Percentiles rank a stretch among this genome's conserved stretches.
Conservation (phyloP, 64 coral and sea anemone species). For the Anthopleura sola region DNA sequence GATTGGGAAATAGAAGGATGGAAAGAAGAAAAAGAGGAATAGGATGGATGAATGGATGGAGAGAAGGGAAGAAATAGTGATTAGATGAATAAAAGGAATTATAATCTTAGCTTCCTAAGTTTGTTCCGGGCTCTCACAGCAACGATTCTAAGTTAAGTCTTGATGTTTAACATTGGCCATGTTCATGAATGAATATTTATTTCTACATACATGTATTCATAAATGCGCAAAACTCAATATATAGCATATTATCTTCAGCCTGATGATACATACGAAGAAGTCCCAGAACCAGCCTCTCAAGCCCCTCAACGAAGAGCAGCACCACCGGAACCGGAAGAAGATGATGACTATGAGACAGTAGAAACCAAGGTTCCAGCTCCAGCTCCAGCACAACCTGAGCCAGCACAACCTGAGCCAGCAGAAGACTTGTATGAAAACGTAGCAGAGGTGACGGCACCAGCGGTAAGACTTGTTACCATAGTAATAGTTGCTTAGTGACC, state of each 20-base stretch:
- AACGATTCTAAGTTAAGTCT: too few relatives aligned
- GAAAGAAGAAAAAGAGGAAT: too few relatives aligned
- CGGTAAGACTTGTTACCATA: not conserved
- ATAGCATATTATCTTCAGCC: not conserved
- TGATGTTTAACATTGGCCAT: too few relatives aligned
- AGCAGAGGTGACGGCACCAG: not conserved
- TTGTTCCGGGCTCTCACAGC: too few relatives aligned
- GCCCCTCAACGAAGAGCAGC: not conserved
- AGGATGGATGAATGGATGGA: too few relatives aligned
- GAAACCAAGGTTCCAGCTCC: not conserved
- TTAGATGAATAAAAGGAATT: too few relatives aligned
- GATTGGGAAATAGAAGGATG: too few relatives aligned
- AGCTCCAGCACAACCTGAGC: slow-evolving; percentile 13
- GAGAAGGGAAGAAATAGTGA: too few relatives aligned
- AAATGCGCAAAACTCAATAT: not conserved
- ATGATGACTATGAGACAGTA: slow-evolving; percentile 6
- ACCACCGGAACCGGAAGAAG: not conserved
- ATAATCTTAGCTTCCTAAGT: too few relatives aligned
- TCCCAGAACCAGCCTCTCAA: not conserved
- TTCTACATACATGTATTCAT: too few relatives aligned
- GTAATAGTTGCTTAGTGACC: not conserved
- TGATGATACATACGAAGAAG: slow-evolving; percentile 16
- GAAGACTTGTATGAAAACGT: slow-evolving; percentile 66
- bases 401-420: slow-evolving; percentile 23
- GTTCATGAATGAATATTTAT: too few relatives aligned